Evolutionary conservation across 1,140 invertebrate genomes (phyloP), one percentile per base, ranked within the genome.

Genomic region (Hormaphis cornu): DNA sequence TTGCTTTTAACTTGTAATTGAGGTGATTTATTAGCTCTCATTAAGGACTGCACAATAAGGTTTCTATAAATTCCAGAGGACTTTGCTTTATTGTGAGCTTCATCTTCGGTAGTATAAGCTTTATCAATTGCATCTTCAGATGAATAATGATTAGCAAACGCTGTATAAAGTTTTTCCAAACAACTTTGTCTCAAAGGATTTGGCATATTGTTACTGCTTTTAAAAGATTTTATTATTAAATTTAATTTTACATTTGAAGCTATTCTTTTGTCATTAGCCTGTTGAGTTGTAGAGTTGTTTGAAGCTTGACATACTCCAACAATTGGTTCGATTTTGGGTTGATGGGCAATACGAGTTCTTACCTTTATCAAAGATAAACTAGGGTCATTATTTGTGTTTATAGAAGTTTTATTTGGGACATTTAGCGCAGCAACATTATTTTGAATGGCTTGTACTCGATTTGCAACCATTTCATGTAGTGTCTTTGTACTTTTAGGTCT

Each of bases 201-300:
- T 33, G 70, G 58, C 33, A 71, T 71, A 44, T 71, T 71, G 14
- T 66, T 71, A 35, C 37, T 44, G 4, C 3, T 42, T 52, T 71
- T 71, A 18, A 63, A 71, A 1, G 70, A 59, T 63, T 71, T 71
- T 52, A 71, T 46, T 22, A 28, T 66, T 2, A 61, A 52, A 37
- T 26, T 37, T 8, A 66, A 44, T 53, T 63, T 53, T 28, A 63
- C 10, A 28, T 37, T 53, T 53, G 44, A 1, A 46, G 46, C 26
- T 24, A 33, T 28, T 37, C 50, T 40, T 42, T 54, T 42, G 0
- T 54, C 35, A 20, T 26, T 24, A n/a, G 18, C 16, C 1, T 14
- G n/a, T n/a, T n/a, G n/a, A 20, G 7, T 61, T 42, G 8, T 52
- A 9, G n/a, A 37, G 10, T 16, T 18, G 4, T 3, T 69, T 28